Evolutionary conservation across 2,113 vertebrate genomes (phyloP).

Genomic region (Thamnaconus septentrionalis): DNA sequence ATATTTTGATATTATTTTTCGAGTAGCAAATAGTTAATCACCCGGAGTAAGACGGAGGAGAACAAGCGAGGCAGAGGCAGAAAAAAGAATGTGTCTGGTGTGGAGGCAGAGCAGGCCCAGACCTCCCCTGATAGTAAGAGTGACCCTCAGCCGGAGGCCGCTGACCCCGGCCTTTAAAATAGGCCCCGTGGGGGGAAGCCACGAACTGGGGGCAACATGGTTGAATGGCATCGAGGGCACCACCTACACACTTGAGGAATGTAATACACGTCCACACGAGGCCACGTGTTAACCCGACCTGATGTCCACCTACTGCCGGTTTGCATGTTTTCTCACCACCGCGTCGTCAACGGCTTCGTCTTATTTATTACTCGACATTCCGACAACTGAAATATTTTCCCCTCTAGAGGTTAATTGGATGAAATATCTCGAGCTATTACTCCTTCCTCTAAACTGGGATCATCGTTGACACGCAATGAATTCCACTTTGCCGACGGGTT

Average conservation of each 20-base stretch:
- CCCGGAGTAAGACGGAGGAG: not conserved
- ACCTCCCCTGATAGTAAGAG: constrained; percentile 58
- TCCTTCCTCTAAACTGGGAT: too few relatives aligned
- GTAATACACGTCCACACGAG: constrained; percentile 11
- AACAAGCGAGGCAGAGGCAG: constrained; percentile 20
- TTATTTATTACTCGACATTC: too few relatives aligned
- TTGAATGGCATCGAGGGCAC: constrained; percentile 34
- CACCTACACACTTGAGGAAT: constrained; percentile 22
- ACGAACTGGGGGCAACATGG: constrained; percentile 24
- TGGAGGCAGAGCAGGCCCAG: constrained; percentile 16
- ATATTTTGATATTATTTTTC: too few relatives aligned
- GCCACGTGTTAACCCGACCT: not conserved
- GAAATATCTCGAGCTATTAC: too few relatives aligned
- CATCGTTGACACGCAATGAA: too few relatives aligned
- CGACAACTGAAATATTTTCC: too few relatives aligned
- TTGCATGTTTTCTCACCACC: too few relatives aligned
- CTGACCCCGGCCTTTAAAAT: constrained; percentile 44
- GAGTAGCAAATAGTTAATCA: too few relatives aligned
- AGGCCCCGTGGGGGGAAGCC: constrained; percentile 39
- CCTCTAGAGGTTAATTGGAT: too few relatives aligned
- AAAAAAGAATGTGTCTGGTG: constrained; percentile 33
- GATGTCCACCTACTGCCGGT: too few relatives aligned
- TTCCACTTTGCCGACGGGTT: too few relatives aligned
- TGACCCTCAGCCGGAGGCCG: constrained; percentile 54
- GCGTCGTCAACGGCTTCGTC: too few relatives aligned